A percentile compares a stretch with the other conserved stretches of the same genome.
Evolutionary conservation across 2,888 invertebrate species (phyloP).

Genomic region (Anagyrus pseudococci): DNA sequence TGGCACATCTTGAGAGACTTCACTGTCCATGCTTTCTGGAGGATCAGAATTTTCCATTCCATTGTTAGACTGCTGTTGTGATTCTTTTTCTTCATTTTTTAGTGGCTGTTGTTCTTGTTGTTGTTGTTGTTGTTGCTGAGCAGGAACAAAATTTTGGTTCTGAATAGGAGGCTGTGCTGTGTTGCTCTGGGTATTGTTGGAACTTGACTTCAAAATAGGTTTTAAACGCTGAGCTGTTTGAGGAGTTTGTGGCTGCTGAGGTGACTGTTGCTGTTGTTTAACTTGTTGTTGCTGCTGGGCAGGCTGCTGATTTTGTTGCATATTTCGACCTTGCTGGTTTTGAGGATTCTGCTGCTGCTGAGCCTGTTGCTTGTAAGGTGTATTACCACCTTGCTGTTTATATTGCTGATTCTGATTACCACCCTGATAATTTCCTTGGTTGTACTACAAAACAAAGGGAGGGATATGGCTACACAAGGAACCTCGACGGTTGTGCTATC

Average conservation of each 20-base stretch:
- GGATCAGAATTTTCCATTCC: constrained; percentile 20
- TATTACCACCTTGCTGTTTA: too few species aligned
- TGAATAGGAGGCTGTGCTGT: constrained; percentile 18
- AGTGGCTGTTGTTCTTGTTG: constrained; percentile 12
- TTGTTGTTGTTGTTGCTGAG: constrained; percentile 7
- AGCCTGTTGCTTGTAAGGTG: constrained; percentile 48
- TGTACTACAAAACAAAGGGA: constrained; percentile 61
- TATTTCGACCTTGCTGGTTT: constrained; percentile 32
- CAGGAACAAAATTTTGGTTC: constrained; percentile 22
- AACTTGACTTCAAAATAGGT: constrained; percentile 55
- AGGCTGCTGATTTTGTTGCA: constrained; percentile 17
- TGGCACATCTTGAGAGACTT: constrained; percentile 44
- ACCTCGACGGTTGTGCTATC: constrained; percentile 62
- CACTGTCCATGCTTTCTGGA: constrained; percentile 42
- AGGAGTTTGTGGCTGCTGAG: constrained; percentile 29
- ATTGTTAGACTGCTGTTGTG: constrained; percentile 22
- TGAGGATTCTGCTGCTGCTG: constrained; percentile 22
- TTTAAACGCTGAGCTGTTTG: constrained; percentile 47
- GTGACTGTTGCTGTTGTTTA: constrained; percentile 41
- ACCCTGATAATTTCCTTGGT: constrained; percentile 52
- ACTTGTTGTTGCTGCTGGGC: constrained; percentile 39
- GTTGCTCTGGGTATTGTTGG: constrained; percentile 14
- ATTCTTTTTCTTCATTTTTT: neutral
- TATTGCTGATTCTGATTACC: constrained; percentile 46
- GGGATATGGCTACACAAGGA: constrained; percentile 62